Conservation (phyloP, 92 coral and sea anemone species). For the Zoanthus sociatus region DNA sequence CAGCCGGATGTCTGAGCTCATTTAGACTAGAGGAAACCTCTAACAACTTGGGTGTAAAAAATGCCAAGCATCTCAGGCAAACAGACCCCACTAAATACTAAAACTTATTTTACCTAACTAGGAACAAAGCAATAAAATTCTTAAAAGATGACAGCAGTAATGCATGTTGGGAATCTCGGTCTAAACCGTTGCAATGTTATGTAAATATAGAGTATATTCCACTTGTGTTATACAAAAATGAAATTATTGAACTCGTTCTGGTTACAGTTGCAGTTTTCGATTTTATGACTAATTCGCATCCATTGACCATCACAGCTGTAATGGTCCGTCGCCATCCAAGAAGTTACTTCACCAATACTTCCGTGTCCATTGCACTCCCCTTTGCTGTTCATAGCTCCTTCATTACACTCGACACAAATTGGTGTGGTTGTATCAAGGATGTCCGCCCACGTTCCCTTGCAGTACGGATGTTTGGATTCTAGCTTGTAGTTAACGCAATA, state of each 20-base stretch:
- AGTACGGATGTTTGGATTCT: slow-evolving; percentile 93
- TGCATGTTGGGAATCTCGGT: too few species aligned
- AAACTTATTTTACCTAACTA: too few species aligned
- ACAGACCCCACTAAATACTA: too few species aligned
- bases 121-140: too few species aligned
- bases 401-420: slow-evolving; percentile 94
- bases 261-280: slow-evolving; percentile 79
- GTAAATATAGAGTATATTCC: not conserved
- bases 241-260: slow-evolving; percentile 87
- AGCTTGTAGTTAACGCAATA: slow-evolving; percentile 89
- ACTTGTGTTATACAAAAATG: slow-evolving; percentile 79
- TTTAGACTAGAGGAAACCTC: too few species aligned
- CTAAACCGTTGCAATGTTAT: not conserved
- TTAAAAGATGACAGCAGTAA: too few species aligned
- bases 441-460: slow-evolving; percentile 95
- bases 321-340: slow-evolving; percentile 92
- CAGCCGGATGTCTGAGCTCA: too few species aligned
- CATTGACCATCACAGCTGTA: slow-evolving; percentile 95
- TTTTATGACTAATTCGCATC: slow-evolving; percentile 86
- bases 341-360: slow-evolving; percentile 80
- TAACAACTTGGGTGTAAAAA: too few species aligned
- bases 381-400: slow-evolving; percentile 83
- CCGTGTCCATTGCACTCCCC: slow-evolving; percentile 97
- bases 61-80: too few species aligned
- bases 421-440: slow-evolving; percentile 85